Percentiles rank a stretch among this genome's conserved stretches.
phyloP scores from a whole-genome alignment of 2,113 vertebrate species.

The Clinocottus analis region DNA sequence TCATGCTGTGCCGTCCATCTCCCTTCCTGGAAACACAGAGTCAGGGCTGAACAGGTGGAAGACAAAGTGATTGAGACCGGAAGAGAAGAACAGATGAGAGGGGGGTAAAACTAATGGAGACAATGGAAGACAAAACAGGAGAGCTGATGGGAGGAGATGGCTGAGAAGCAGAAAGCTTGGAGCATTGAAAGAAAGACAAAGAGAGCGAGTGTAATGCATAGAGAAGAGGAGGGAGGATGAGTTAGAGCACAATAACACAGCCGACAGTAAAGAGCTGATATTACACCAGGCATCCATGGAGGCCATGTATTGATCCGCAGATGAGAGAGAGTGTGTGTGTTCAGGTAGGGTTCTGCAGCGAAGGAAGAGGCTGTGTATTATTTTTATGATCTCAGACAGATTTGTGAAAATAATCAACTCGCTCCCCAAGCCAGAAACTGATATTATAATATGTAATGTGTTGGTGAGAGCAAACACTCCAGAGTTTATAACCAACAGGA shows the following conservation, averaged over 20 bases:
- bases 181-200: slow-evolving; percentile 54
- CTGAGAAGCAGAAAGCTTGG: slow-evolving; percentile 23
- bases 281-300: slow-evolving; percentile 80
- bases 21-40: neutral
- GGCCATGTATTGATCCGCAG: slow-evolving; percentile 81
- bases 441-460: slow-evolving; percentile 49
- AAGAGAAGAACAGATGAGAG: slow-evolving; percentile 27
- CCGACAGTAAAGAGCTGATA: slow-evolving; percentile 82
- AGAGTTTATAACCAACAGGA: slow-evolving; percentile 38
- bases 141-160: slow-evolving; percentile 5
- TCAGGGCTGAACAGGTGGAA: neutral
- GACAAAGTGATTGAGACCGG: slow-evolving; percentile 19
- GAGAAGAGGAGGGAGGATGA: slow-evolving; percentile 77
- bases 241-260: slow-evolving; percentile 85
- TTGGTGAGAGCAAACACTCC: slow-evolving; percentile 24
- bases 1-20: slow-evolving; percentile 12
- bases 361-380: slow-evolving; percentile 50
- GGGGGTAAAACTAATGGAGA: slow-evolving; percentile 11
- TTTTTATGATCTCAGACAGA: slow-evolving; percentile 68
- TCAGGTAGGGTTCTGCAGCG: slow-evolving; percentile 27
- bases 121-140: neutral
- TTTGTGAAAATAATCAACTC: slow-evolving; percentile 76
- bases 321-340: slow-evolving; percentile 15
- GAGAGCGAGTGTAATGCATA: slow-evolving; percentile 53
- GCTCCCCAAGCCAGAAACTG: slow-evolving; percentile 41